Evolutionary conservation across 1,140 invertebrate genomes (phyloP).

Genomic region (Cyclargus thomasi): DNA sequence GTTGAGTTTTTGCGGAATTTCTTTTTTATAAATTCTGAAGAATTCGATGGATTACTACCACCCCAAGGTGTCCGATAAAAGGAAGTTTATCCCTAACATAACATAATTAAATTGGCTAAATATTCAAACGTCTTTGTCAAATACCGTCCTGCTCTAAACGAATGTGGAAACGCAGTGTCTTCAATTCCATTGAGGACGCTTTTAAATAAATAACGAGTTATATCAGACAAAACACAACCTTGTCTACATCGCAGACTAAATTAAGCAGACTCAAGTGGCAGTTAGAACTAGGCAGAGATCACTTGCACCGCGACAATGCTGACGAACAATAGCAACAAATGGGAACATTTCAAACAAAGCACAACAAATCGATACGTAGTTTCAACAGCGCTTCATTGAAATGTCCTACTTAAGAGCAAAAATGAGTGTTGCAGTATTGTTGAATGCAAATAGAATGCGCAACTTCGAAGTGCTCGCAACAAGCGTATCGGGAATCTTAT

Average conservation of each 20-base stretch:
- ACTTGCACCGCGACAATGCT: slow-evolving; percentile 24
- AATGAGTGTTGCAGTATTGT: slow-evolving; percentile 61
- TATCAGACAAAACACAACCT: neutral
- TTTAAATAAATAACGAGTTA: too few relatives aligned
- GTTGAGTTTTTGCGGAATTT: too few relatives aligned
- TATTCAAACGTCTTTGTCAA: too few relatives aligned
- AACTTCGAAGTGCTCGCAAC: slow-evolving; percentile 54
- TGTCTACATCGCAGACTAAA: neutral
- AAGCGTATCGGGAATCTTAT: slow-evolving; percentile 43
- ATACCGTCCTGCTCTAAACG: too few relatives aligned
- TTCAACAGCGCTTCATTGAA: slow-evolving; percentile 44
- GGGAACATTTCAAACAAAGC: slow-evolving; percentile 38
- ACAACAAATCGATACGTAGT: slow-evolving; percentile 37
- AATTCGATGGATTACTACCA: too few relatives aligned
- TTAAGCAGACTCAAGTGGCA: neutral
- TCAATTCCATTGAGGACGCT: too few relatives aligned
- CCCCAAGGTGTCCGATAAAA: too few relatives aligned
- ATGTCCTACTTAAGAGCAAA: slow-evolving; percentile 56
- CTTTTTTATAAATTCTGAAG: too few relatives aligned
- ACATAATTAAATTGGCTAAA: too few relatives aligned
- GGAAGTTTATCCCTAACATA: too few relatives aligned
- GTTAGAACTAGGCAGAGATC: slow-evolving; percentile 18
- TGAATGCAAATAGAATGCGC: slow-evolving; percentile 58
- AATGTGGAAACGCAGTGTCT: too few relatives aligned
- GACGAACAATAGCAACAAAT: slow-evolving; percentile 37